Evolutionary conservation across 2,888 invertebrate species (phyloP).

Genomic region (Phalera bucephala): DNA sequence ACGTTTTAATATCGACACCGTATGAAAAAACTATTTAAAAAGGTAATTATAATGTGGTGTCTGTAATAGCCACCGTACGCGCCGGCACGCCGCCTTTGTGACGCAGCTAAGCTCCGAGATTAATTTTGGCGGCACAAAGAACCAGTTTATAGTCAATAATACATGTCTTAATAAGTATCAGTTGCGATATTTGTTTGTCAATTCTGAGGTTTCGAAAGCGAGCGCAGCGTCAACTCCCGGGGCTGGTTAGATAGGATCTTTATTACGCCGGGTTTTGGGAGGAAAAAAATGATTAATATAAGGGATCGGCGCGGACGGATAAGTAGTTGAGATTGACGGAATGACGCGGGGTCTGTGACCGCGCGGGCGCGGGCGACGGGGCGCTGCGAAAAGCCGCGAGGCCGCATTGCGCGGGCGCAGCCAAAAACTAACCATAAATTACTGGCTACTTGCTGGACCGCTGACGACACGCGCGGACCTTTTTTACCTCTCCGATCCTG

Average conservation of each 20-base stretch:
- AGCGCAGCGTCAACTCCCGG: constrained; percentile 48
- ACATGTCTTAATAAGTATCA: constrained; percentile 69
- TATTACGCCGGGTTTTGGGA: constrained; percentile 59
- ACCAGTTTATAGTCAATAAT: constrained; percentile 74
- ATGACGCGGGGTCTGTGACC: constrained; percentile 79
- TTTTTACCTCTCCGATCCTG: constrained; percentile 70
- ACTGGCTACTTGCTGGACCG: constrained; percentile 76
- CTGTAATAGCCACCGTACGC: constrained; percentile 76
- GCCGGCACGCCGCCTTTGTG: constrained; percentile 74
- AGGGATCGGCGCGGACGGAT: constrained; percentile 75
- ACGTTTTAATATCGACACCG: constrained; percentile 80
- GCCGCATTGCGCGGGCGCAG: constrained; percentile 75
- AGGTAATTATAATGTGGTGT: constrained; percentile 79
- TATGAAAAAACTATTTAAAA: constrained; percentile 81
- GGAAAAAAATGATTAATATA: constrained; percentile 75
- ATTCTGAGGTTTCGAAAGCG: constrained; percentile 69
- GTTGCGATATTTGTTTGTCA: constrained; percentile 76
- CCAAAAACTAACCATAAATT: constrained; percentile 84
- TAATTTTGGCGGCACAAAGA: constrained; percentile 79
- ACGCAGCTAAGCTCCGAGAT: constrained; percentile 77
- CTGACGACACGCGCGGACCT: constrained; percentile 71
- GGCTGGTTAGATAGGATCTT: constrained; percentile 68
- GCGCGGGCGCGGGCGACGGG: constrained; percentile 41
- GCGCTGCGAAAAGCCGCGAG: constrained; percentile 72
- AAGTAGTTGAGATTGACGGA: constrained; percentile 80